Percentiles rank a stretch among this genome's conserved stretches.
Conservation (phyloP, 1,140 invertebrate species). For the Rhopalosiphum padi region DNA sequence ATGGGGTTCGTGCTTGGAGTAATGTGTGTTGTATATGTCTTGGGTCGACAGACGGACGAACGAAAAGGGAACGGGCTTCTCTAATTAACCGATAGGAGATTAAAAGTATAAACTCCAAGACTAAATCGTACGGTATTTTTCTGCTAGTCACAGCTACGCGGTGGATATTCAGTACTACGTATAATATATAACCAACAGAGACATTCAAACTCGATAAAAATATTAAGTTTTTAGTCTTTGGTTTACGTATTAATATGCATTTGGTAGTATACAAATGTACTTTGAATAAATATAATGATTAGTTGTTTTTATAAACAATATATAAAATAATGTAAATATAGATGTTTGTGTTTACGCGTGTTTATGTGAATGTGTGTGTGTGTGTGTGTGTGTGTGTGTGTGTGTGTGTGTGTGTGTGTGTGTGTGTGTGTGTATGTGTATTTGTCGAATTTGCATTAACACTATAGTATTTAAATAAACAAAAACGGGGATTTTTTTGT, state of each 20-base stretch:
- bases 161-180: background rate
- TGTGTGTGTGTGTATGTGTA: background rate
- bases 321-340: too few relatives aligned
- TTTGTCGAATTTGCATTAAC: background rate
- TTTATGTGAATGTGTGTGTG: background rate
- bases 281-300: background rate
- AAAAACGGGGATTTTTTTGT: background rate
- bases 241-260: background rate
- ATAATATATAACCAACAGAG: background rate
- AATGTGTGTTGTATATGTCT: background rate
- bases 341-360: too few relatives aligned
- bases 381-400: background rate
- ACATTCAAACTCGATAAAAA: background rate
- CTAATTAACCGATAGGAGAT: conserved; percentile 38
- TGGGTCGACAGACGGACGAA: background rate
- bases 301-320: background rate
- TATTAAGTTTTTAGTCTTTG: background rate
- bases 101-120: background rate
- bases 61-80: background rate
- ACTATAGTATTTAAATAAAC: background rate
- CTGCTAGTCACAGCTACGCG: background rate
- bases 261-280: background rate
- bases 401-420: background rate
- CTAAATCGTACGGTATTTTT: background rate
- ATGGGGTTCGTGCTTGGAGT: background rate